These are phyloP conservation scores for Geodia barretti DNA, from an alignment of 37 sponge, comb jelly and placozoan genomes.

Conservation along the genomic window DNA sequence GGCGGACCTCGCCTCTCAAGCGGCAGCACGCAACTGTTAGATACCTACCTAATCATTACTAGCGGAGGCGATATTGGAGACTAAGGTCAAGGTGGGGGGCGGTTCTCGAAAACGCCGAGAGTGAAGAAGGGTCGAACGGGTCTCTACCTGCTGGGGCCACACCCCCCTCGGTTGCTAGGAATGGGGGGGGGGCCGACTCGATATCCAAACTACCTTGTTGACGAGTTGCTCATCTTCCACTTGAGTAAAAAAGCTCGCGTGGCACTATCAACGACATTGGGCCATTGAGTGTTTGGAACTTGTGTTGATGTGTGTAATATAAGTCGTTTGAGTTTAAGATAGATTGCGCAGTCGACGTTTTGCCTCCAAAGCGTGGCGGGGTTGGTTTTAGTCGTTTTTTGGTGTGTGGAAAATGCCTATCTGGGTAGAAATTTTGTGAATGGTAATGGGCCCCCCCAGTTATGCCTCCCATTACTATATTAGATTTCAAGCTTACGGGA, in stretches of 20 bases:
- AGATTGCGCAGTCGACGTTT: no score
- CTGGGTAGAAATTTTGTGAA: no score
- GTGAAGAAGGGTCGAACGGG: constrained; percentile 31
- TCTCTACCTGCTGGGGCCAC: constrained; percentile 13
- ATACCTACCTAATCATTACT: constrained; percentile 15
- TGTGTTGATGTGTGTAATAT: constrained; percentile 14
- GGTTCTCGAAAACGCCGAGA: no score
- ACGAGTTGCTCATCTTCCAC: constrained; percentile 39
- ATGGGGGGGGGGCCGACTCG: no score
- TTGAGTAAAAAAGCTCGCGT: constrained; percentile 14
- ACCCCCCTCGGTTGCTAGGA: constrained; percentile 23
- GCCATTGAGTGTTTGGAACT: constrained; percentile 18
- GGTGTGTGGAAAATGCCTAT: no score
- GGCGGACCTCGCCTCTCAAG: constrained; percentile 18
- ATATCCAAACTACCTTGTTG: constrained; percentile 11
- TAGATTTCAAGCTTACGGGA: background rate
- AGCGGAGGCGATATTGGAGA: constrained; percentile 8
- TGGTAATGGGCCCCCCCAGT: no score
- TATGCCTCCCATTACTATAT: no score
- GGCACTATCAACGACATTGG: background rate
- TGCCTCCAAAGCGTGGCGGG: no score
- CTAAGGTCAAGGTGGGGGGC: no score
- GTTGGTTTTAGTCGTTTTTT: no score
- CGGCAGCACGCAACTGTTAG: constrained; percentile 23
- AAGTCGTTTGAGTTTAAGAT: no score